Percentiles rank a stretch among this genome's conserved stretches.
phyloP scores from a whole-genome alignment of 2,888 invertebrate species.

The Dichetophora obliterata region DNA sequence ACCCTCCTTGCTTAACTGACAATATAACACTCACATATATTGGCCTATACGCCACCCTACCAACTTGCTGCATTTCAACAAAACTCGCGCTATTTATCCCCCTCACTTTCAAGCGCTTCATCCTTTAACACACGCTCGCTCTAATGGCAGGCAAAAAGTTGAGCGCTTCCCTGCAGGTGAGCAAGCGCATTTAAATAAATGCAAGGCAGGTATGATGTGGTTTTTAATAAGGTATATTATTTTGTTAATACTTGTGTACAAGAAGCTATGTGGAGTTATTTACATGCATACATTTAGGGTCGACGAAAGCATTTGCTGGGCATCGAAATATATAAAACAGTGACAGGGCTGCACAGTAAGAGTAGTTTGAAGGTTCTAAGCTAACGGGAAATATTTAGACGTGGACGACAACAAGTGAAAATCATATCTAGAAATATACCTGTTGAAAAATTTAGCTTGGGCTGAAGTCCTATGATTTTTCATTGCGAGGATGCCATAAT shows the following conservation, averaged over 20 bases:
- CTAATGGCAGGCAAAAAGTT: background rate
- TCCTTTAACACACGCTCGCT: background rate
- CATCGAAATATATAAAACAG: background rate
- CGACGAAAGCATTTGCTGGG: background rate
- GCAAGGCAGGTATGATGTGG: background rate
- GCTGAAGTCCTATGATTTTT: no score
- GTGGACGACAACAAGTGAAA: no score
- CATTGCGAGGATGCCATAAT: background rate
- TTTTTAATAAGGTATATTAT: no score
- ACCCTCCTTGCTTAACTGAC: background rate
- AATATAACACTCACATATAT: background rate
- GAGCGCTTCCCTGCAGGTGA: slow-evolving; percentile 4
- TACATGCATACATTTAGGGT: no score
- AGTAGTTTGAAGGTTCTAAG: no score
- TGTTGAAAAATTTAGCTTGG: no score
- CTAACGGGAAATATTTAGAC: no score
- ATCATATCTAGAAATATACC: no score
- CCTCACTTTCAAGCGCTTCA: background rate
- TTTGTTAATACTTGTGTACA: no score
- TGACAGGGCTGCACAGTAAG: background rate
- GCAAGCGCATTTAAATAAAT: slow-evolving; percentile 3
- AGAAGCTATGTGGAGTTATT: no score
- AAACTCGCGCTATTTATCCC: background rate
- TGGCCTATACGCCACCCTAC: no score
- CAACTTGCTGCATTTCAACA: no score